Evolutionary conservation across 1,140 invertebrate genomes (phyloP), one percentile per base, ranked within the genome.

Genomic region (Macrostomum lignano): DNA sequence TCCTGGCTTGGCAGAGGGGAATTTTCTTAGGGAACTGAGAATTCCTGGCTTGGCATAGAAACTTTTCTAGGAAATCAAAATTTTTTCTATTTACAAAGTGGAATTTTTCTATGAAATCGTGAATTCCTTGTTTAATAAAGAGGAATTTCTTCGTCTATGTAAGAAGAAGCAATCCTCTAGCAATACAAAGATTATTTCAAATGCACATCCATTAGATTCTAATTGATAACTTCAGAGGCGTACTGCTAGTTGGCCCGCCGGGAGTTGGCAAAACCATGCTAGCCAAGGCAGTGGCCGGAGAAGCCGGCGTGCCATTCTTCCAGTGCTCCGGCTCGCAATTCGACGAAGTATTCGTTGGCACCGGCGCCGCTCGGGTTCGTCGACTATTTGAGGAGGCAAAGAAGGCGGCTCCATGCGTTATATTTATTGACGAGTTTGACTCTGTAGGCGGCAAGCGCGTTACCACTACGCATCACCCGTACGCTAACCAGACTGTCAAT

Each of bases 341-440:
- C 61, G 88, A 96, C 57, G 88, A 96, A 61, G 72, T 98, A 32
- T 66, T 96, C 29, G 91, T 96, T 25, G 91, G 88, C 1, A 81
- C 88, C 56, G 91, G 91, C 5, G 84, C 88, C 10, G 61, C 79
- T 40, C 59, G 86, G 46, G 79, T 98, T 17, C 61, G 88, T 37
- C 81, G 94, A 56, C 63, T 98, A 26, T 98, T 96, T 49, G 74
- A 78, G 52, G 71, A 74, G 17, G 84, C 86, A 10, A 94, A 93
- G 52, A 70, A 72, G 42, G 63, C 71, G 26, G 73, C 86, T n/a
- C 88, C 91, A 1, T 94, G 86, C 59, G 81, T 96, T 0, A 74
- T 98, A 37, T 98, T 98, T 50, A 94, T 98, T 40, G 91, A 96
- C 55, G 91, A 98, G 65, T 96, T 98, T 34, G 91, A 96, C 63